Base-by-base conservation (phyloP, 1,140 invertebrate genomes). In the Nephotettix cincticeps region DNA sequence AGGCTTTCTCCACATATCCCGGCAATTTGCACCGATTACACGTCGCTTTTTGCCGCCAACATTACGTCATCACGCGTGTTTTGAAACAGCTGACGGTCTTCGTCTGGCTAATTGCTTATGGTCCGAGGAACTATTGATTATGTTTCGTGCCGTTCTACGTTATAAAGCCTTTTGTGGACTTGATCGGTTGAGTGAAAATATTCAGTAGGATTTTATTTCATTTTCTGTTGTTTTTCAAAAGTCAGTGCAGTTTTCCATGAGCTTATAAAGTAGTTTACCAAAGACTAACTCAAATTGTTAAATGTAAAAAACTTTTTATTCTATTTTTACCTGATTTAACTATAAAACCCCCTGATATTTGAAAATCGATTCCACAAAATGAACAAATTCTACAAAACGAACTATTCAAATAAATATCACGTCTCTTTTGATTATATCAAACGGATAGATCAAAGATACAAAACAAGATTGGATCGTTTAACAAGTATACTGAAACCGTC, bases 11-110 rank as follows among this genome's bases (percentile, higher is more conserved):
- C n/a, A 29, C 56, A 29, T 29, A 29, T 61, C 56, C 56, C 56
- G 56, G 3, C 21, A 51, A 51, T 61, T 61, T 61, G 56, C 56
- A 61, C 13, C 56, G 27, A 61, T 61, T 61, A 61, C 56, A 61
- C 21, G 56, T 27, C 56, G 47, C 21, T 61, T 61, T 61, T 61
- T 61, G 56, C 23, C 56, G 4, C 21, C 56, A 29, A 25, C 25
- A 29, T 61, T 61, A 23, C 56, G 27, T 61, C 56, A 61, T 61
- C 25, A 36, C 32, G 4, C 32, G 56, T 28, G 13, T 51, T 19
- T 19, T 51, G 47, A 23, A 19, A 19, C 47, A 23, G 47, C 21
- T 23, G 17, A 19, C 47, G 17, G 17, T n/a, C 21, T 51, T 6
- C 6, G 47, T 51, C 47, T 4, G 4, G 21, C 19, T 19, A 51